Evolutionary conservation across 2,888 invertebrate genomes (phyloP).

Genomic region (Drosophila merina): DNA sequence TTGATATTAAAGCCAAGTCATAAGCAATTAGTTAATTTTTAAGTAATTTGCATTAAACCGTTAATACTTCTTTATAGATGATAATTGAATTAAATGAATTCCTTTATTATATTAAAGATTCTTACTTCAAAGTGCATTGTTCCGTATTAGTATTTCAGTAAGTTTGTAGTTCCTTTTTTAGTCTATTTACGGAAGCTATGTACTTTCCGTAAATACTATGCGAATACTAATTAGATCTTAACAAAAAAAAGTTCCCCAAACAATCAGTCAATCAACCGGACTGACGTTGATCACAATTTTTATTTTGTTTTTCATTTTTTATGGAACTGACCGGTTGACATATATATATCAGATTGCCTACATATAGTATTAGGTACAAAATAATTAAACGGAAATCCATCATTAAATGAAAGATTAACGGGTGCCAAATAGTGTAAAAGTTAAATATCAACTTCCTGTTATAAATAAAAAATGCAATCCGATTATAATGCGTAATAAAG

Average conservation of each 20-base stretch:
- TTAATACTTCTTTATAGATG: conserved; percentile 4
- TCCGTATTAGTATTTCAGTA: background rate
- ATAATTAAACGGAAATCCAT: conserved; percentile 43
- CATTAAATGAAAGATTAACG: conserved; percentile 34
- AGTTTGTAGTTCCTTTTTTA: conserved; percentile 7
- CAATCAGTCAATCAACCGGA: conserved; percentile 33
- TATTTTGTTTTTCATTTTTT: conserved; percentile 21
- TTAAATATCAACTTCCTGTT: conserved; percentile 14
- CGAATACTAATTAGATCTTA: conserved; percentile 37
- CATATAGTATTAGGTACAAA: conserved; percentile 15
- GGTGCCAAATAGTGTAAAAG: conserved; percentile 13
- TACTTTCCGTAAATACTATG: conserved; percentile 30
- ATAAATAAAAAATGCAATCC: conserved; percentile 13
- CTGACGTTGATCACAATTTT: conserved; percentile 34
- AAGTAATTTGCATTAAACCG: too few species aligned
- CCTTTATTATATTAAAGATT: background rate
- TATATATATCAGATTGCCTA: conserved; percentile 38
- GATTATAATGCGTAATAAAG: background rate
- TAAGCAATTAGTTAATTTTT: conserved; percentile 3
- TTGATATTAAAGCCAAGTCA: conserved; percentile 7
- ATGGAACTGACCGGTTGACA: conserved; percentile 7
- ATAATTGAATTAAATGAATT: background rate
- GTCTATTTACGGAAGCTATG: conserved; percentile 2
- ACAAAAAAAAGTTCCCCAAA: conserved; percentile 7
- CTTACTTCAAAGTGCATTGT: background rate